Base-by-base conservation (phyloP, 1,140 invertebrate species). In the Pseudomyrmex gracilis region DNA sequence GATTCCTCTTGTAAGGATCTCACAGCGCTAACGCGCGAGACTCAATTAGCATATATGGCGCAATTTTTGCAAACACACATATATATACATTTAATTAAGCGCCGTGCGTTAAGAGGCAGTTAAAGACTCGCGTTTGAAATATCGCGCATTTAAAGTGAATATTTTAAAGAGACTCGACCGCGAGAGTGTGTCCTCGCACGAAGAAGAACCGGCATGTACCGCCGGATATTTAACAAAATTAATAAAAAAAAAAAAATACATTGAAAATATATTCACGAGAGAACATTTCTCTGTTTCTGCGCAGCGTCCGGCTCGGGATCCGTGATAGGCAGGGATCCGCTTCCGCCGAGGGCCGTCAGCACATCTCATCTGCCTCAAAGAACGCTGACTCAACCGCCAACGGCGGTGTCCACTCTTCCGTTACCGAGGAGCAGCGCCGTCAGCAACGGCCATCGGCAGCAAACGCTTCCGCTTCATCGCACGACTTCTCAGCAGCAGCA, bases 231-330 rank as follows among this genome's bases (percentile, higher is more conserved):
- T 24, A 34, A 34, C 4, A 34, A 34, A 34, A 34, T 5, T 5
- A 34, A 51, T 51, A 13, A 51, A 51, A 51, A 49, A 49, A 49
- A 49, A 51, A 51, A 51, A 51, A 51, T 2, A 51, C 9, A 51
- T 12, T 2, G 13, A 51, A 51, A 51, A 51, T 12, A 51, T 12
- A 51, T 12, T 12, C 49, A 51, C 9, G 49, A 51, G 10, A 51
- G 13, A 51, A 51, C 49, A 34, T 34, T 7, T 7, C 12, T 51
- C 13, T 51, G 49, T 51, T 87, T 74, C 86, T 73, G 95, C 93
- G 12, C 94, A 95, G 95, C 95, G 57, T 95, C 95, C 73, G 95
- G 95, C 66, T 95, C 95, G 24, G 95, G 95, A 78, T 95, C 95
- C 73, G 94, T 95, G 89, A 95, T 95, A 89, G 94, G 95, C 24